phyloP scores from a whole-genome alignment of 1,140 invertebrate species.

The Rhopalosiphum maidis region DNA sequence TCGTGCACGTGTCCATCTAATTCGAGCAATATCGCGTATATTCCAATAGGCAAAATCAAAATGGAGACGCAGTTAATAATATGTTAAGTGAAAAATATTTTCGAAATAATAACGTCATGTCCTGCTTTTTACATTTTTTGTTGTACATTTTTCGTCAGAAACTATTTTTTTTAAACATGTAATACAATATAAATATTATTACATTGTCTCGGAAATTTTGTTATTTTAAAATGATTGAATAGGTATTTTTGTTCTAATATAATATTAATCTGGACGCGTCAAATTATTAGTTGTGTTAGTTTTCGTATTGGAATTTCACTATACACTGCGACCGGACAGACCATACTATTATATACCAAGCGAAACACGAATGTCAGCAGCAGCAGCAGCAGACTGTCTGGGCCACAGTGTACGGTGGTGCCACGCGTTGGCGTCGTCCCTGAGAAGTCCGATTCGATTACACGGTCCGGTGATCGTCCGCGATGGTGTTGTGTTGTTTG shows the following conservation, averaged over 20 bases:
- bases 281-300: background rate
- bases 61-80: background rate
- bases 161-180: background rate
- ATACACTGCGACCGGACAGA: background rate
- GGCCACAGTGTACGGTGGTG: background rate
- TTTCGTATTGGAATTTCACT: background rate
- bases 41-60: background rate
- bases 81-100: background rate
- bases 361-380: background rate
- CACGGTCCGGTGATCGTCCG: background rate
- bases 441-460: background rate
- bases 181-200: background rate
- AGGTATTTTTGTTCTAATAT: background rate
- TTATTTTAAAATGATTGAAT: background rate
- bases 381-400: constrained; percentile 15
- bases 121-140: background rate
- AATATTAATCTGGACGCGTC: background rate
- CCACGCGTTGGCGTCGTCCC: constrained; percentile 44
- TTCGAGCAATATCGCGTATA: background rate
- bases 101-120: background rate
- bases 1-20: background rate
- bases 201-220: background rate
- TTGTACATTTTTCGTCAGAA: background rate
- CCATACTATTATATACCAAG: background rate
- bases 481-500: too few relatives aligned